A percentile compares a stretch with the other conserved stretches of the same genome.
Evolutionary conservation across 2,113 vertebrate genomes (phyloP).

Genomic region (Ictalurus furcatus): DNA sequence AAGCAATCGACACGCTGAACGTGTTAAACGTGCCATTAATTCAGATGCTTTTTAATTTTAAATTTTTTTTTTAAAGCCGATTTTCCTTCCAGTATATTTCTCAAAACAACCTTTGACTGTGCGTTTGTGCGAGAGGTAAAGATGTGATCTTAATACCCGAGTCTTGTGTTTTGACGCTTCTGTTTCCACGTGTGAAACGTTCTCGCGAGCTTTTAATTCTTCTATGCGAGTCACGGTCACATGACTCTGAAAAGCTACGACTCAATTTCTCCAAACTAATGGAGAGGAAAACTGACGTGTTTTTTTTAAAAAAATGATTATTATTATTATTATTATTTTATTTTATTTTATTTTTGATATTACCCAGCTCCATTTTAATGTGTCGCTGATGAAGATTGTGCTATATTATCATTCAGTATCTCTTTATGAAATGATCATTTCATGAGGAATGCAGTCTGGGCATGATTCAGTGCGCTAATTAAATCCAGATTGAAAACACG

Average conservation of each 20-base stretch:
- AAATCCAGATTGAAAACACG: slow-evolving; percentile 14
- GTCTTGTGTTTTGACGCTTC: neutral
- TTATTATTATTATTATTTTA: too few species aligned
- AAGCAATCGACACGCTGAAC: neutral
- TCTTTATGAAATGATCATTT: neutral
- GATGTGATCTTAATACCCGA: neutral
- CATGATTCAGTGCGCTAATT: slow-evolving; percentile 1
- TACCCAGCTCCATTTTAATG: slow-evolving; percentile 12
- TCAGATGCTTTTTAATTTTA: neutral
- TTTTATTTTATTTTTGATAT: neutral
- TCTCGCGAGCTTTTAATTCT: neutral
- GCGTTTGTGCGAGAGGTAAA: neutral
- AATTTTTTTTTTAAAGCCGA: neutral
- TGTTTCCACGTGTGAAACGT: neutral
- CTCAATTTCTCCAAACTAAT: neutral
- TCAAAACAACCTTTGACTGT: neutral
- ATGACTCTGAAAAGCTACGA: neutral
- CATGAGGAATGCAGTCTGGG: neutral
- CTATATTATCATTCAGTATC: neutral
- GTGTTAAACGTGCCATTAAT: neutral
- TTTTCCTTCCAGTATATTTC: neutral
- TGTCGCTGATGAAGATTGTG: neutral
- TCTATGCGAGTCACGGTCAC: neutral
- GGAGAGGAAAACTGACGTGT: neutral
- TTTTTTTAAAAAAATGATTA: neutral